These are phyloP conservation scores for Drosophila silvestris DNA, from an alignment of 2,888 invertebrate species.

Conservation along the genomic window DNA sequence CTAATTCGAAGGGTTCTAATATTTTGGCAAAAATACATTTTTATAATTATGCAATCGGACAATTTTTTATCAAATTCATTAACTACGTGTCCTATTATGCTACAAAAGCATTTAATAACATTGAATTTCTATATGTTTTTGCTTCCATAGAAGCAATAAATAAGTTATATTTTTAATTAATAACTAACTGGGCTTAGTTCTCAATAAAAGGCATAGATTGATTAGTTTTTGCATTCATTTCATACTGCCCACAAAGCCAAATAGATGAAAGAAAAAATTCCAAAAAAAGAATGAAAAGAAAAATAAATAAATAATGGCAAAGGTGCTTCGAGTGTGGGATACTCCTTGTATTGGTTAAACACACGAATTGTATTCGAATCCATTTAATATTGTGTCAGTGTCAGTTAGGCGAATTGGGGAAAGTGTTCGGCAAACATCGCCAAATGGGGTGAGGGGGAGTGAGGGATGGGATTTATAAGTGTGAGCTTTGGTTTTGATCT, in stretches of 20 bases:
- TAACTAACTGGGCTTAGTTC: not conserved
- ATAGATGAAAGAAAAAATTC: not conserved
- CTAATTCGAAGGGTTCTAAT: not conserved
- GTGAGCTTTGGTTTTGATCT: slow-evolving; percentile 30
- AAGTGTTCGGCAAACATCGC: not conserved
- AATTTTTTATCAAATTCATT: not conserved
- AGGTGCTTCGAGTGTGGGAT: not conserved
- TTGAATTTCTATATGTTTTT: not conserved
- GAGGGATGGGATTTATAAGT: not conserved
- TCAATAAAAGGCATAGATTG: not conserved
- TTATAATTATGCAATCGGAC: not conserved
- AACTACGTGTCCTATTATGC: not conserved
- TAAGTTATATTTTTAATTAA: not conserved
- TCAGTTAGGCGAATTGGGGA: slow-evolving; percentile 52
- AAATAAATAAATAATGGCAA: not conserved
- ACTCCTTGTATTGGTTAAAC: not conserved
- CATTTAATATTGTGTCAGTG: slow-evolving; percentile 35
- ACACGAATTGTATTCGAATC: not conserved
- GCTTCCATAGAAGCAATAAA: not conserved
- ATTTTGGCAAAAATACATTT: not conserved
- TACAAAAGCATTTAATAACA: not conserved
- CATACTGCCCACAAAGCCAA: not conserved
- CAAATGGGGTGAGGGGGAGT: not conserved
- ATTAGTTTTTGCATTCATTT: not conserved
- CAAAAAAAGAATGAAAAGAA: not conserved